phyloP scores from a whole-genome alignment of 2,113 vertebrate genomes.

The Peromyscus leucopus region DNA sequence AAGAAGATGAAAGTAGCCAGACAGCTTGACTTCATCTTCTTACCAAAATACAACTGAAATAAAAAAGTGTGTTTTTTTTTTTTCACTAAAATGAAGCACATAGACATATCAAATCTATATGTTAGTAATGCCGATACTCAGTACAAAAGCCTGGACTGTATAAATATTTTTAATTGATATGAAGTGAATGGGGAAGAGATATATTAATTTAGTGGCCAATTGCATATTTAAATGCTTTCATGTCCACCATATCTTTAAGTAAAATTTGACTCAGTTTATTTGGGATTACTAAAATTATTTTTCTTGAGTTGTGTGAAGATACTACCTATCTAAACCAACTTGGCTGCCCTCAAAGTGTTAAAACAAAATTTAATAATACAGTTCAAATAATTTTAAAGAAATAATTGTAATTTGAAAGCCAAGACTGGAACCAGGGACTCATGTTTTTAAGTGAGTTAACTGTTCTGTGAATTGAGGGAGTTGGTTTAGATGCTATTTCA shows the following conservation, averaged over 20 bases:
- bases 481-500: conserved; percentile 56
- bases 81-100: conserved; percentile 51
- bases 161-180: conserved; percentile 54
- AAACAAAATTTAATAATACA: conserved; percentile 54
- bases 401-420: conserved; percentile 22
- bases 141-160: neutral
- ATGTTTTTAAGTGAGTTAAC: neutral
- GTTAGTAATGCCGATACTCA: conserved; percentile 55
- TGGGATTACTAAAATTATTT: conserved; percentile 16
- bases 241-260: conserved; percentile 71
- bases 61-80: conserved; percentile 53
- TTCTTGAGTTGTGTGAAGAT: conserved; percentile 41
- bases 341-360: conserved; percentile 60
- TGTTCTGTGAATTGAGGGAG: conserved; percentile 41
- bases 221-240: conserved; percentile 79
- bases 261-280: neutral
- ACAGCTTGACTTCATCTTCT: conserved; percentile 59
- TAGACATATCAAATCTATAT: conserved; percentile 50
- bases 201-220: conserved; percentile 49
- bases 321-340: conserved; percentile 54
- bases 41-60: conserved; percentile 51
- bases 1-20: conserved; percentile 20
- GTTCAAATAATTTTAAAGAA: conserved; percentile 41
- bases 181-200: conserved; percentile 42
- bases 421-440: neutral